Evolutionary conservation across 1,140 invertebrate genomes (phyloP).

Genomic region (Drosophila subobscura): DNA sequence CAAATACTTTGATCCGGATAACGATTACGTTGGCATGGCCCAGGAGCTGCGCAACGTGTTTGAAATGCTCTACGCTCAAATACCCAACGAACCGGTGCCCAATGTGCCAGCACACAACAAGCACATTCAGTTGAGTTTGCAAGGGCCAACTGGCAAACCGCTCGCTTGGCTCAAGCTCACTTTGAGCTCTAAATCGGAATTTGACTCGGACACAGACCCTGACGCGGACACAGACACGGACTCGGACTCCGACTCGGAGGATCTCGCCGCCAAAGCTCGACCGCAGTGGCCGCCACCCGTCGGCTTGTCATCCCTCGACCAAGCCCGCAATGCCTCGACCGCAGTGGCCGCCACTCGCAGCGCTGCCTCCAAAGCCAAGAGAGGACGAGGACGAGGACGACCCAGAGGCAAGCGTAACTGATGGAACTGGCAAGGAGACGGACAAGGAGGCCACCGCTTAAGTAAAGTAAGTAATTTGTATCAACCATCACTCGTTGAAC

Average conservation of each 20-base stretch:
- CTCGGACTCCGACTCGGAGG: slow-evolving; percentile 84
- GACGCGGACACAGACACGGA: not conserved
- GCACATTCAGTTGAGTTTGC: too few relatives aligned
- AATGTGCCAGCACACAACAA: slow-evolving; percentile 72
- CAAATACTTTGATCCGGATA: slow-evolving; percentile 98
- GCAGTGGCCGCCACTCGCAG: slow-evolving; percentile 84
- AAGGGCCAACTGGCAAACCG: too few relatives aligned
- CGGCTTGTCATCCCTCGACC: slow-evolving; percentile 29
- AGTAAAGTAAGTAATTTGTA: too few relatives aligned
- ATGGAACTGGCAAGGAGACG: too few relatives aligned
- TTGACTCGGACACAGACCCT: too few relatives aligned
- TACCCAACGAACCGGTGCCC: slow-evolving; percentile 93
- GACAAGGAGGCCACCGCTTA: too few relatives aligned
- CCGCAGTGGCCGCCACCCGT: slow-evolving; percentile 85
- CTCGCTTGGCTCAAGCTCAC: too few relatives aligned
- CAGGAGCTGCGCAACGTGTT: slow-evolving; percentile 98
- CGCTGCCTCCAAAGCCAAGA: slow-evolving; percentile 11
- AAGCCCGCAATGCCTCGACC: slow-evolving; percentile 87
- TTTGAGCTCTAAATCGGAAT: too few relatives aligned
- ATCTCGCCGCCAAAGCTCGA: slow-evolving; percentile 93
- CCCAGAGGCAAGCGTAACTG: too few relatives aligned
- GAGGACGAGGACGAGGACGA: too few relatives aligned
- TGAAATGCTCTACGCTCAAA: slow-evolving; percentile 97
- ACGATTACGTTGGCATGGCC: slow-evolving; percentile 98
- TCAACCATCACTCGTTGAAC: too few relatives aligned